Conservation (phyloP, 2,797 vertebrate species). For the Sebastes dallii region DNA sequence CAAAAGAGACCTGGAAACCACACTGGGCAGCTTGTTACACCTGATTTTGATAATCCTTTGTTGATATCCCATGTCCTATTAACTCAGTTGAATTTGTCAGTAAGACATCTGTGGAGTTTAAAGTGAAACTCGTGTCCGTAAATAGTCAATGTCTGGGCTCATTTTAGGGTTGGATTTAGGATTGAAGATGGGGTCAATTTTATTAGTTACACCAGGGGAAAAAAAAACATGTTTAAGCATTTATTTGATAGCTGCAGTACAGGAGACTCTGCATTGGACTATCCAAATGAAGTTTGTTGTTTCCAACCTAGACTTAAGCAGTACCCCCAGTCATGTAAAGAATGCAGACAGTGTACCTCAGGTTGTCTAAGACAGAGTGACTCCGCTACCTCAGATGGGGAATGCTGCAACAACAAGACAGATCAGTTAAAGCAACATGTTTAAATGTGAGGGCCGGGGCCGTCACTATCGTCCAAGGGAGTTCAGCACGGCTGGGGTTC, state of each 20-base stretch:
- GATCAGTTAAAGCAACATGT: constrained; percentile 72
- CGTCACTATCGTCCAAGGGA: constrained; percentile 56
- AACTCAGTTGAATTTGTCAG: constrained; percentile 1
- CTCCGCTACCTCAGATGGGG: constrained; percentile 40
- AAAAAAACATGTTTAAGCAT: neutral
- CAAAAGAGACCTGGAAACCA: constrained; percentile 23
- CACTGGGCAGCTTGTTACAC: constrained; percentile 27
- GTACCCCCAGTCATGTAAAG: neutral
- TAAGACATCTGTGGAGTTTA: neutral
- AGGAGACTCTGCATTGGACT: neutral
- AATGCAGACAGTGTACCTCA: constrained; percentile 52
- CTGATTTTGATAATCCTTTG: constrained; percentile 46
- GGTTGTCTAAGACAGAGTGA: constrained; percentile 34
- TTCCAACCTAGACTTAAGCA: neutral
- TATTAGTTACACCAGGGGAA: neutral
- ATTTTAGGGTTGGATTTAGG: constrained; percentile 7
- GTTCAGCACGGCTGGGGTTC: constrained; percentile 72
- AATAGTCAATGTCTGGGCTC: neutral
- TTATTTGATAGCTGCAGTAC: neutral
- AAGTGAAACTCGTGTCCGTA: neutral
- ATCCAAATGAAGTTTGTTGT: neutral
- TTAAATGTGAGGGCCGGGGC: constrained; percentile 43
- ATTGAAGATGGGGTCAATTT: neutral
- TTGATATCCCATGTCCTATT: constrained; percentile 24
- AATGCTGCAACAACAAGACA: constrained; percentile 59